Conservation (phyloP, 2,888 invertebrate genomes). For the Coecobrya sp. region DNA sequence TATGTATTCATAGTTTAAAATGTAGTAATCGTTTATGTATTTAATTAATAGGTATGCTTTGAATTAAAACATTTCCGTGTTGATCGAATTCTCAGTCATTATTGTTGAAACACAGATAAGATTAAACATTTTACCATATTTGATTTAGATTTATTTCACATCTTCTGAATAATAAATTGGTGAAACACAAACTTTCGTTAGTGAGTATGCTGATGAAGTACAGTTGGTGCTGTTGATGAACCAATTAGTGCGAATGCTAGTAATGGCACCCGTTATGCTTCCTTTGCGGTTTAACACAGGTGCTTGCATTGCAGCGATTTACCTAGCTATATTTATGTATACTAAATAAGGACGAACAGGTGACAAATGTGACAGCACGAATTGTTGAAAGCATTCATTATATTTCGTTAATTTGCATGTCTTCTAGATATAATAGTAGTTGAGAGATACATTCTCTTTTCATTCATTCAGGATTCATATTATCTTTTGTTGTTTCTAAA, state of each 20-base stretch:
- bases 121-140: too few relatives aligned
- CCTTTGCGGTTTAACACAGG: not conserved
- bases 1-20: too few relatives aligned
- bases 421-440: not conserved
- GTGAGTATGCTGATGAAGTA: not conserved
- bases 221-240: too few relatives aligned
- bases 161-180: not conserved
- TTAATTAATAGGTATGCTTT: too few relatives aligned
- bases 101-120: too few relatives aligned
- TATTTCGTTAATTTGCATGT: slow-evolving; percentile 34
- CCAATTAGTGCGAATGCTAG: not conserved
- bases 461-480: slow-evolving; percentile 32
- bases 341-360: slow-evolving; percentile 45
- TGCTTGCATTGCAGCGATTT: not conserved
- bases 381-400: slow-evolving; percentile 60
- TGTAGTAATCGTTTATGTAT: too few relatives aligned
- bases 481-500: slow-evolving; percentile 12
- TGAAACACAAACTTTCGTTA: not conserved
- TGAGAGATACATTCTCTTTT: slow-evolving; percentile 7
- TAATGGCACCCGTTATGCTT: not conserved
- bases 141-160: not conserved
- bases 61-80: too few relatives aligned
- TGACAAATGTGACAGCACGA: slow-evolving; percentile 55
- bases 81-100: too few relatives aligned
- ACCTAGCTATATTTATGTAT: not conserved